These are phyloP conservation scores for Cephus sareptanus DNA, from an alignment of 2,888 invertebrate species.

Conservation along the genomic window DNA sequence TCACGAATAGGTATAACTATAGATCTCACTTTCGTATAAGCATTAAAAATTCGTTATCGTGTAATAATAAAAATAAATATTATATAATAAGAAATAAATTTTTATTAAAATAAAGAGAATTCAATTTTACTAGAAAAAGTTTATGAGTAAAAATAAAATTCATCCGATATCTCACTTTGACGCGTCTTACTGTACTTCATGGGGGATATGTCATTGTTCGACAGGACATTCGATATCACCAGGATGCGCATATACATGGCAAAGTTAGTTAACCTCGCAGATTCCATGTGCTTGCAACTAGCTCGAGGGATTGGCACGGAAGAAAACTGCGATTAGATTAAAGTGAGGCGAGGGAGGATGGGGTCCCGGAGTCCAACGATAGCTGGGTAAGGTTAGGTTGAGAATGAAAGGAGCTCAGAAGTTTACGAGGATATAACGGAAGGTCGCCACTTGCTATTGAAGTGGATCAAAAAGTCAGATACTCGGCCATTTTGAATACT, in stretches of 20 bases:
- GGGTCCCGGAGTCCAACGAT: not conserved
- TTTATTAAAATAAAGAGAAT: not conserved
- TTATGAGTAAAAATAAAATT: not conserved
- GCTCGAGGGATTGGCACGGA: constrained; percentile 5
- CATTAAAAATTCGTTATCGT: not conserved
- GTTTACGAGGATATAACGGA: constrained; percentile 22
- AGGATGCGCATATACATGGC: not conserved
- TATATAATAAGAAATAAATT: not conserved
- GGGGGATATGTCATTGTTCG: not conserved
- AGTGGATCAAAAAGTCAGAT: constrained; percentile 9
- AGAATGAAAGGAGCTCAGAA: constrained; percentile 17
- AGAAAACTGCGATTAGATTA: constrained; percentile 19
- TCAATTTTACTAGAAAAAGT: not conserved
- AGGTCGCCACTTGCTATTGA: constrained; percentile 19
- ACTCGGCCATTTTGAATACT: not conserved
- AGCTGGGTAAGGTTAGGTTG: constrained; percentile 4
- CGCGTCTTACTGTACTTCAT: not conserved
- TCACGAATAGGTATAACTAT: not conserved
- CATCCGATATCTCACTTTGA: not conserved
- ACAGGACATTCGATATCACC: not conserved
- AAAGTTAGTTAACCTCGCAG: not conserved
- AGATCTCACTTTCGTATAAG: no score
- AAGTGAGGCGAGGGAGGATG: constrained; percentile 12
- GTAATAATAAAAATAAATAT: no score
- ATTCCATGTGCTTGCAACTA: not conserved